Evolutionary conservation across 2,113 vertebrate genomes (phyloP).

Genomic region (Lepisosteus osseus): DNA sequence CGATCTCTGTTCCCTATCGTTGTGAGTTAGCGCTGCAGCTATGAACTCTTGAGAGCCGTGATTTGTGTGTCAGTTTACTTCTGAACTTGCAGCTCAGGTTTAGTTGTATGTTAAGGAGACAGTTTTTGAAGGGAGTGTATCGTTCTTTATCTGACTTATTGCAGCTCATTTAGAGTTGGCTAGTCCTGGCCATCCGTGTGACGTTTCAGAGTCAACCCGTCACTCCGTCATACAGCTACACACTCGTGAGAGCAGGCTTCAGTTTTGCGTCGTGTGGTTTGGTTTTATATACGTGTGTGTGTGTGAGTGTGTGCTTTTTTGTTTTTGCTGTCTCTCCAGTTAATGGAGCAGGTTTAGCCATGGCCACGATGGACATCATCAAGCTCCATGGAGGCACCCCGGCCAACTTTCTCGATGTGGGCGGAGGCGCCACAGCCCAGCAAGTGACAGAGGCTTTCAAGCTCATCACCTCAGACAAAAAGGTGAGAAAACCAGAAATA

Average conservation of each 20-base stretch:
- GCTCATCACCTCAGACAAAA: slow-evolving; percentile 96
- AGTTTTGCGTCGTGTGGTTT: no score
- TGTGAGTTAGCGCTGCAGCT: no score
- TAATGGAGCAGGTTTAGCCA: slow-evolving; percentile 95
- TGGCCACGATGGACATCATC: slow-evolving; percentile 99
- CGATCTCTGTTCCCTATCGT: no score
- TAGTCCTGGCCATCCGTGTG: no score
- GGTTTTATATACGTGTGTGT: background rate
- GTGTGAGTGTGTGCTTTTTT: background rate
- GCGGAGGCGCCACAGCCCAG: slow-evolving; percentile 92
- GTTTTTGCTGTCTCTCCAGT: slow-evolving; percentile 54
- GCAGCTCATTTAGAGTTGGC: no score
- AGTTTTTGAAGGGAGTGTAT: no score
- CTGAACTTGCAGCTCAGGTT: background rate
- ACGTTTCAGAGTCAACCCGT: no score
- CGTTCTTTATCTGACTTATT: no score
- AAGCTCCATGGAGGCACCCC: slow-evolving; percentile 96
- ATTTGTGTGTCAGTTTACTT: background rate
- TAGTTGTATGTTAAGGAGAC: no score
- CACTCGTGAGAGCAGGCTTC: no score
- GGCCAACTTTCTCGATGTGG: slow-evolving; percentile 98
- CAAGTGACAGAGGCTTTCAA: slow-evolving; percentile 99
- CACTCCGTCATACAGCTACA: no score
- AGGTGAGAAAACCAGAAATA: slow-evolving; percentile 64
- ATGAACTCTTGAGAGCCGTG: background rate